phyloP scores from a whole-genome alignment of 2,113 vertebrate genomes.

The Ictalurus furcatus region DNA sequence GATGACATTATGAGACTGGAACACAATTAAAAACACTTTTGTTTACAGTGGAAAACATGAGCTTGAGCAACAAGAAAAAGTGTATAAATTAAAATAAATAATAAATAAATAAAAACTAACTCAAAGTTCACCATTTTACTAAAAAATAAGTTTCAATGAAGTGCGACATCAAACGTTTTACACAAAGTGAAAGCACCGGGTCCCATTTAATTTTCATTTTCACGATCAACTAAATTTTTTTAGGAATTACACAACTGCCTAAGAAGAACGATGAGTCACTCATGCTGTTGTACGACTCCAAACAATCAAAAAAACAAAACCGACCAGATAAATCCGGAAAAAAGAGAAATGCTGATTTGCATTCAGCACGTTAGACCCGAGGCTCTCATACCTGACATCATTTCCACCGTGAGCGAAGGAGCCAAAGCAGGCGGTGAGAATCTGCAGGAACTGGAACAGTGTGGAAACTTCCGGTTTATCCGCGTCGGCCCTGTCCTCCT shows the following conservation, averaged over 20 bases:
- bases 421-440: constrained; percentile 97
- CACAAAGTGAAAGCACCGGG: not conserved
- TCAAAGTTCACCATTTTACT: not conserved
- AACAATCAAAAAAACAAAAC: not conserved
- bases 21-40: not conserved
- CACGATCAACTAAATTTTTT: not conserved
- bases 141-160: not conserved
- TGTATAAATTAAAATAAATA: too few species aligned
- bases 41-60: not conserved
- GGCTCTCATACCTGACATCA: constrained; percentile 85
- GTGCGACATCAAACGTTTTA: not conserved
- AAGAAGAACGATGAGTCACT: not conserved
- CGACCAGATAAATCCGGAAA: not conserved
- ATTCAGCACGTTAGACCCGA: not conserved
- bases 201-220: too few species aligned
- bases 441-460: constrained; percentile 96
- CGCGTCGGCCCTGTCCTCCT: constrained; percentile 81
- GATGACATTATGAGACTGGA: not conserved
- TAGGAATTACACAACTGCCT: not conserved
- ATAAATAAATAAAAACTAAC: too few species aligned
- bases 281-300: not conserved
- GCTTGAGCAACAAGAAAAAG: too few species aligned
- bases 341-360: too few species aligned
- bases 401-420: constrained; percentile 97
- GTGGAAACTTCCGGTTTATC: constrained; percentile 91